Percentiles rank a stretch among this genome's conserved stretches.
phyloP scores from a whole-genome alignment of 2,797 vertebrate genomes.

The Enteromius trimaculatus region DNA sequence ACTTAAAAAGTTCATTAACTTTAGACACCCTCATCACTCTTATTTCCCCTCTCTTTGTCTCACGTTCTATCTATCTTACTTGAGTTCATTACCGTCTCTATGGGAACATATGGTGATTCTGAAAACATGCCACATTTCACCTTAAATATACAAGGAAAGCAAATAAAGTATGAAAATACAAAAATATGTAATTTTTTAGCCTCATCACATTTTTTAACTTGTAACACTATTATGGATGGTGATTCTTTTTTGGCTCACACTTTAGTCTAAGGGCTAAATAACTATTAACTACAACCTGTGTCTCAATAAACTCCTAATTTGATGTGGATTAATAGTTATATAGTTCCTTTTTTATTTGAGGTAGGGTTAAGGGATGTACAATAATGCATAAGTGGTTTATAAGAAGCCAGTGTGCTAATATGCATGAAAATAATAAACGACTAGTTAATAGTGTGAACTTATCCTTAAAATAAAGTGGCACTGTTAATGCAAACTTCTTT shows the following conservation, averaged over 20 bases:
- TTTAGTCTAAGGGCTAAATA: neutral
- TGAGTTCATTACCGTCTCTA: slow-evolving; percentile 9
- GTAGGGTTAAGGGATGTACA: neutral
- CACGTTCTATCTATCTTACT: neutral
- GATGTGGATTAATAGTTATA: neutral
- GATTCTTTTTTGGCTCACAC: neutral
- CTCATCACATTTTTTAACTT: neutral
- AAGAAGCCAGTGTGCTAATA: neutral
- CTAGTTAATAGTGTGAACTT: neutral
- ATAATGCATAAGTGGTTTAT: neutral
- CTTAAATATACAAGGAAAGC: slow-evolving; percentile 2
- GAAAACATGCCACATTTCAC: slow-evolving; percentile 9
- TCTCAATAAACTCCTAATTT: neutral
- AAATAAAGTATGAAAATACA: neutral
- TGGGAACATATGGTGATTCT: neutral
- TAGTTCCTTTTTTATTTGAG: neutral
- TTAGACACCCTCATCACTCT: slow-evolving; percentile 48
- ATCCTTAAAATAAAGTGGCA: neutral
- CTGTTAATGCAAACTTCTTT: too few relatives aligned
- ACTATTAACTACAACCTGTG: neutral
- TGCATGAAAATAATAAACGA: neutral
- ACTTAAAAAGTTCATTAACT: slow-evolving; percentile 55
- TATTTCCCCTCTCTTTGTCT: slow-evolving; percentile 20
- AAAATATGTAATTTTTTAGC: neutral
- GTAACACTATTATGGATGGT: neutral